phyloP scores from a whole-genome alignment of 1,140 invertebrate species.

The Papilio machaon region DNA sequence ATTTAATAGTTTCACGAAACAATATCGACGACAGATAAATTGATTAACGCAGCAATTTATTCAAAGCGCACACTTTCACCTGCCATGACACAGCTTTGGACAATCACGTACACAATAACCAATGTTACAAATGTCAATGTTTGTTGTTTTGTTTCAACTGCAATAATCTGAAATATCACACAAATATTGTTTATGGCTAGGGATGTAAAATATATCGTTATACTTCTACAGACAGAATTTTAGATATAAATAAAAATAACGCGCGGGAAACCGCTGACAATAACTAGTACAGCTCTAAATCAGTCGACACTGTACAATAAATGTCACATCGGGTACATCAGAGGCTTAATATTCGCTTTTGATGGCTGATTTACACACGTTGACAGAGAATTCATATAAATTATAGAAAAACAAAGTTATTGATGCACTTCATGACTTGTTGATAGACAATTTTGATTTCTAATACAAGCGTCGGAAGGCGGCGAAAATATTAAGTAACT shows the following conservation, averaged over 20 bases:
- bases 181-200: too few species aligned
- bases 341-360: constrained; percentile 21
- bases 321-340: background rate
- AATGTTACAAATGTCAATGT: constrained; percentile 13
- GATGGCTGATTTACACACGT: constrained; percentile 17
- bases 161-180: too few species aligned
- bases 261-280: too few species aligned
- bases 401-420: constrained; percentile 18
- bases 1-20: constrained; percentile 12
- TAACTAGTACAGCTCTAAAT: background rate
- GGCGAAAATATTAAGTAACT: background rate
- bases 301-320: background rate
- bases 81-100: background rate
- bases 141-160: too few species aligned
- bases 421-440: background rate
- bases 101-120: background rate
- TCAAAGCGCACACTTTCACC: constrained; percentile 31
- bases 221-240: too few species aligned
- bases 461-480: background rate
- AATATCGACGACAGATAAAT: constrained; percentile 10
- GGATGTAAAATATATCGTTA: too few species aligned
- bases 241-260: too few species aligned
- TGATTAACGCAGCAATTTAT: constrained; percentile 17
- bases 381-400: constrained; percentile 21
- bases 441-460: background rate